These are phyloP conservation scores for Lycorma delicatula DNA, from an alignment of 1,140 invertebrate species.

Conservation along the genomic window DNA sequence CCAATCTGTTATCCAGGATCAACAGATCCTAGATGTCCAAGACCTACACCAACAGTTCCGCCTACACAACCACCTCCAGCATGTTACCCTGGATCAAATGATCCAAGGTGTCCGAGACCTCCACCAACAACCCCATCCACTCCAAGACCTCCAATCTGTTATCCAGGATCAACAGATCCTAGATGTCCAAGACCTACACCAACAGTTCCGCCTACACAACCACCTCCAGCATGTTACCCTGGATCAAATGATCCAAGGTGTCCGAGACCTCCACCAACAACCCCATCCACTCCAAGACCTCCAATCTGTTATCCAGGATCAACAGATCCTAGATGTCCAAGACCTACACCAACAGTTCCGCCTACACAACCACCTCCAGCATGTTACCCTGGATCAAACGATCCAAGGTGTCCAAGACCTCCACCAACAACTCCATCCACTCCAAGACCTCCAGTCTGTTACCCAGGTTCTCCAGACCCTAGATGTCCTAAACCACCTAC, in stretches of 20 bases:
- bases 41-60: conserved; percentile 24
- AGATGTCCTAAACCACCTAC: conserved; percentile 24
- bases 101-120: conserved; percentile 31
- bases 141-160: conserved; percentile 29
- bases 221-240: conserved; percentile 28
- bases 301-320: conserved; percentile 34
- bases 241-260: conserved; percentile 37
- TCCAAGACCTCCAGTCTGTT: conserved; percentile 23
- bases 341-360: conserved; percentile 18
- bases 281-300: conserved; percentile 23
- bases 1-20: conserved; percentile 31
- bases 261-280: conserved; percentile 28
- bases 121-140: conserved; percentile 24
- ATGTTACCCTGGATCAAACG: conserved; percentile 33
- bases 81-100: conserved; percentile 26
- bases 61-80: conserved; percentile 19
- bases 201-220: conserved; percentile 20
- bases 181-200: conserved; percentile 30
- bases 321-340: conserved; percentile 33
- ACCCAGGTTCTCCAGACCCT: conserved; percentile 29
- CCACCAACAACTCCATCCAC: conserved; percentile 32
- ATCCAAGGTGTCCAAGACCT: conserved; percentile 33
- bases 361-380: conserved; percentile 17
- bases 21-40: conserved; percentile 25
- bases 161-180: conserved; percentile 33